These are phyloP conservation scores for Marmota flaviventris DNA, from an alignment of 2,113 vertebrate species.

Conservation along the genomic window DNA sequence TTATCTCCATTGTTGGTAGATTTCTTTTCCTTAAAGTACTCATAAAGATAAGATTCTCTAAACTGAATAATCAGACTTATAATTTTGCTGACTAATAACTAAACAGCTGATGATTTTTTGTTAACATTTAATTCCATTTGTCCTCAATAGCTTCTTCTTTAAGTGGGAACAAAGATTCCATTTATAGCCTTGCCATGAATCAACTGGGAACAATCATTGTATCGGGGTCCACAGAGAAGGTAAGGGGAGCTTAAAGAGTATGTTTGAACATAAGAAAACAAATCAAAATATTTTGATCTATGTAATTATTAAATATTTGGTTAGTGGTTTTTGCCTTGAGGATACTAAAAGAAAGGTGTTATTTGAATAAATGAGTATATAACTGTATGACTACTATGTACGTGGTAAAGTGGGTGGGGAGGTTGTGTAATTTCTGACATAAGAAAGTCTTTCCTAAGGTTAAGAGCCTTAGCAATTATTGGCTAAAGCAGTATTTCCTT, in stretches of 20 bases:
- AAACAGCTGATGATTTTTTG: conserved; percentile 46
- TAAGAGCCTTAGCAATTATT: neutral
- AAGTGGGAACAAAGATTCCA: conserved; percentile 99
- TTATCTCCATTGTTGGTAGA: conserved; percentile 25
- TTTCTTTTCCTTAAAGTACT: conserved; percentile 29
- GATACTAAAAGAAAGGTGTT: neutral
- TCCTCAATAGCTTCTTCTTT: conserved; percentile 94
- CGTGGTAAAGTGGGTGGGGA: fast-evolving
- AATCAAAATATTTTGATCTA: neutral
- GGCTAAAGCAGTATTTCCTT: neutral
- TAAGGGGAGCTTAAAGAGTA: conserved; percentile 77
- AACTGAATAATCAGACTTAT: conserved; percentile 42
- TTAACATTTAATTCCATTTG: conserved; percentile 69
- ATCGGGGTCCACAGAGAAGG: conserved; percentile 99
- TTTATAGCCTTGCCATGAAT: conserved; percentile 99
- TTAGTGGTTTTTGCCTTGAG: neutral
- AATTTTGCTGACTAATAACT: conserved; percentile 13
- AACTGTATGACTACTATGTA: neutral
- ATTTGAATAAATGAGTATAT: neutral
- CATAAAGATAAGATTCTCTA: conserved; percentile 47
- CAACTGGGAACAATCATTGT: conserved; percentile 99
- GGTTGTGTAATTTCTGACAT: neutral
- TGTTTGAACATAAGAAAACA: conserved; percentile 30
- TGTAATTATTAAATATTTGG: neutral
- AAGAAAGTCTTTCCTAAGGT: neutral